Evolutionary conservation across 1,140 invertebrate genomes (phyloP), one percentile per base, ranked within the genome.

Genomic region (Pseudomyrmex dendroicus): DNA sequence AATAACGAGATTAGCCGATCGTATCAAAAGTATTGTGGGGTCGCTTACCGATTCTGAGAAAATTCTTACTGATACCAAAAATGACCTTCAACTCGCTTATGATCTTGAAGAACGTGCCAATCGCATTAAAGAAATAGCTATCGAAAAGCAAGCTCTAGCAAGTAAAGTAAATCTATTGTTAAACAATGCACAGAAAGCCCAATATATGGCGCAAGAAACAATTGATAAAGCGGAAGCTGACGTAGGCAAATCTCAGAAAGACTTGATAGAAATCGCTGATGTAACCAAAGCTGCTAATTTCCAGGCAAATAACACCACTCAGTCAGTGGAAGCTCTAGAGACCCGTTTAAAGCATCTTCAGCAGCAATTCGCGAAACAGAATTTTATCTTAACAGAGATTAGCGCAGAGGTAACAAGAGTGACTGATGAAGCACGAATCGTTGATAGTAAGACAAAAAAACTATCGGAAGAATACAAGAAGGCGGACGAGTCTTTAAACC

Each of bases 11-110:
- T 92, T 99, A 59, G 98, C 98, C 2, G 94, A 96, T 56, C 95
- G 97, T 88, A 99, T 99, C 72, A 97, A 98, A 90, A 94, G 96
- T 17, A 98, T 98, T 8, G 97, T 99, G 7, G 96, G 96, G 2
- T 97, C 97, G 9, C 94, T 99, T 5, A 98, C 97, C 48, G 96
- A 99, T 91, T 98, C 99, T 77, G 98, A 99, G 89, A 95, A 95
- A 82, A 99, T 99, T 89, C 96, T 99, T 56, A 95, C 95, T 25
- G 98, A 97, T 64, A 99, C 99, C 0, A 95, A 96, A 68, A 96
- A 96, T 48, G 97, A 98, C 93, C 93, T 98, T 63, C 93, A 95
- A 35, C 94, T 94, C 85, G 98, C 98, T 0, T 96, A 97, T 87
- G 89, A 94, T 7, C 94, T 99, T 0, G 98, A 98, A 91, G 93